Conservation (phyloP, 1,140 invertebrate genomes). For the Dolichoris vasculosae region DNA sequence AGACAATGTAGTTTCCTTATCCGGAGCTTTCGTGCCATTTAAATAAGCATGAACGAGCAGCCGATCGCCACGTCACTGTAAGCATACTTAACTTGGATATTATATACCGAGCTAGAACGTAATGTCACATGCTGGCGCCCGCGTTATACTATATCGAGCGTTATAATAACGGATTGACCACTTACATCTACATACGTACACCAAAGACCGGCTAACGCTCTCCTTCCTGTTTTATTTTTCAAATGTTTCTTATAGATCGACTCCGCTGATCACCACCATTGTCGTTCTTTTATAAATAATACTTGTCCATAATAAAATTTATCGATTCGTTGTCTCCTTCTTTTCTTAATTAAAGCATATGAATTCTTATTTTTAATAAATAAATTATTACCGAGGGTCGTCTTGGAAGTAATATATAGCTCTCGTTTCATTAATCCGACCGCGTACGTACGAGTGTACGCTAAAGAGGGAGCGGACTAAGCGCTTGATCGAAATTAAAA, state of each 20-base stretch:
- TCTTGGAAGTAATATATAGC: background rate
- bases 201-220: conserved; percentile 1
- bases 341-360: background rate
- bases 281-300: background rate
- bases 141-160: conserved; percentile 60
- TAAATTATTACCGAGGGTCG: conserved; percentile 6
- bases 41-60: conserved; percentile 69
- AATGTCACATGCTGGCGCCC: conserved; percentile 64
- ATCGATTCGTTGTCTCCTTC: background rate
- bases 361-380: conserved; percentile 30
- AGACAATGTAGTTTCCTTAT: background rate
- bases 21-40: conserved; percentile 45
- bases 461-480: conserved; percentile 13
- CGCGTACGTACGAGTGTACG: too few relatives aligned
- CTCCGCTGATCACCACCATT: background rate
- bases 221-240: conserved; percentile 54
- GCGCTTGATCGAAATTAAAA: conserved; percentile 67
- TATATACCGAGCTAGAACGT: background rate
- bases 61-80: conserved; percentile 70
- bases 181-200: conserved; percentile 47
- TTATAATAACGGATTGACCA: conserved; percentile 57
- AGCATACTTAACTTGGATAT: conserved; percentile 47
- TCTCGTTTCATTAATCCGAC: conserved; percentile 1
- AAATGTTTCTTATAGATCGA: conserved; percentile 61
- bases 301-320: background rate